phyloP scores from a whole-genome alignment of 2,113 vertebrate species.

The Empidonax traillii region DNA sequence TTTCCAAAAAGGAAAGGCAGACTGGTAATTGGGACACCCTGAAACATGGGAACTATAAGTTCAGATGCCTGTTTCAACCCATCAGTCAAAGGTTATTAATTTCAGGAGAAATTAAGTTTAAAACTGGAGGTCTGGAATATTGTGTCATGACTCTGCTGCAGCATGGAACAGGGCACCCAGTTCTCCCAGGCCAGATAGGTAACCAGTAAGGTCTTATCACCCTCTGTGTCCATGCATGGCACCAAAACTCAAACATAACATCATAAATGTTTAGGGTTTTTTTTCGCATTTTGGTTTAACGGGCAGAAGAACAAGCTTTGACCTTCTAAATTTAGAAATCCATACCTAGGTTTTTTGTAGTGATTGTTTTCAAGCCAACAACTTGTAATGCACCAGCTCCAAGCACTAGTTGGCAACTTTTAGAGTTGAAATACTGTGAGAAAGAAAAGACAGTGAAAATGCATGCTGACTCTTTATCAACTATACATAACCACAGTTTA shows the following conservation, averaged over 20 bases:
- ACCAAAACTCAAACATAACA: background rate
- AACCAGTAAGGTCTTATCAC: background rate
- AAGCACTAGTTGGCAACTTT: slow-evolving; percentile 95
- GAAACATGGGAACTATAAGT: background rate
- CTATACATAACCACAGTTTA: background rate
- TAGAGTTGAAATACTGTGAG: slow-evolving; percentile 96
- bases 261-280: background rate
- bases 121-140: background rate
- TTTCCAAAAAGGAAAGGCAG: background rate
- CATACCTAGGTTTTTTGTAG: slow-evolving; percentile 96
- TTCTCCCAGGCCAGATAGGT: background rate
- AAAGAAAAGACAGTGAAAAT: background rate
- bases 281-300: background rate
- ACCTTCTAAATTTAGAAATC: background rate
- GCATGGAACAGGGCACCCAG: background rate
- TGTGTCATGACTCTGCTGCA: background rate
- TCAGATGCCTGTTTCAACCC: background rate
- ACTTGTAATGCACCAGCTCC: slow-evolving; percentile 96
- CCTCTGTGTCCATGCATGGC: background rate
- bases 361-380: slow-evolving; percentile 98
- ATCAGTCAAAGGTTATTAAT: background rate
- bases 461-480: background rate
- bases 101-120: background rate
- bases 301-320: background rate
- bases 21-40: background rate